These are phyloP conservation scores for Prionace glauca DNA, from an alignment of 2,797 vertebrate genomes.

Conservation along the genomic window DNA sequence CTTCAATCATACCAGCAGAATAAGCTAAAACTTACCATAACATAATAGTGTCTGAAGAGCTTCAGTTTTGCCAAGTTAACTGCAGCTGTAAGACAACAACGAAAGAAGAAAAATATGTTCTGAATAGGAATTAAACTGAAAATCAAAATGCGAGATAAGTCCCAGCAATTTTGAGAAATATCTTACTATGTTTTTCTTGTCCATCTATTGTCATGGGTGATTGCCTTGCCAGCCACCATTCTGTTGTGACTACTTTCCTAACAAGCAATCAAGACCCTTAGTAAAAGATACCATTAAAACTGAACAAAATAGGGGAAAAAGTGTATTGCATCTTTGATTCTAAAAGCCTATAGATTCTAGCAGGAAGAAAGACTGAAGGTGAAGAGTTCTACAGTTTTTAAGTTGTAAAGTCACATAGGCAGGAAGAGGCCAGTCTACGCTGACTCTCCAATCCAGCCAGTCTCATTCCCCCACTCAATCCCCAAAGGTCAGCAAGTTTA, in stretches of 20 bases:
- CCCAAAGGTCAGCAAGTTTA: not conserved
- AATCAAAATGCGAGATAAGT: not conserved
- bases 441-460: too few relatives aligned
- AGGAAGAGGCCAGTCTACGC: not conserved
- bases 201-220: too few relatives aligned
- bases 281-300: not conserved
- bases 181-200: not conserved
- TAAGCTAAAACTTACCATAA: slow-evolving; percentile 65
- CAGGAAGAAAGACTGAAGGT: not conserved
- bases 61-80: slow-evolving; percentile 79
- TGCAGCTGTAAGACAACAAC: slow-evolving; percentile 57
- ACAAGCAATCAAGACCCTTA: not conserved
- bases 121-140: not conserved
- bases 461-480: not conserved
- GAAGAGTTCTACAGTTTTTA: not conserved
- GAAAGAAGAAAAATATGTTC: not conserved
- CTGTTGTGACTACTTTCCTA: not conserved
- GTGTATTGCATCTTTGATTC: not conserved
- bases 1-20: not conserved
- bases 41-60: slow-evolving; percentile 79
- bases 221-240: not conserved
- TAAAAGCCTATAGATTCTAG: not conserved
- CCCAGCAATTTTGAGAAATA: not conserved
- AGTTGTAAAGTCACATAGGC: not conserved
- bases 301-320: not conserved